A percentile compares a stretch with the other conserved stretches of the same genome.
phyloP scores from a whole-genome alignment of 2,113 vertebrate species.

The Pao palembangensis region DNA sequence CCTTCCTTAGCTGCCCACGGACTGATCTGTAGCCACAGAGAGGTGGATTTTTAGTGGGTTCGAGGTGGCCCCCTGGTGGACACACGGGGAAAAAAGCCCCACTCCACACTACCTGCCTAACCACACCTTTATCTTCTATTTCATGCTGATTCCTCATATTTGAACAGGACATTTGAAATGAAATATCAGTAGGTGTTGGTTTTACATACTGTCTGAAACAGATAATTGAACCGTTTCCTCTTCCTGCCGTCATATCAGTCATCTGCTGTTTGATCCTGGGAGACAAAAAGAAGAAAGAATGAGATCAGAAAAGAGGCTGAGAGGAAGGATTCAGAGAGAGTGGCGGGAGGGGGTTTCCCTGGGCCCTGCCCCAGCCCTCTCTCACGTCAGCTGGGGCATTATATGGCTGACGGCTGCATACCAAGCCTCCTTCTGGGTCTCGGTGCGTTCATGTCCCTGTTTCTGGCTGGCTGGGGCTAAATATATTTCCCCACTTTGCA shows the following conservation, averaged over 20 bases:
- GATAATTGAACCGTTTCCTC: neutral
- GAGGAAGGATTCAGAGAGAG: constrained; percentile 1
- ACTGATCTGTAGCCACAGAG: constrained; percentile 1
- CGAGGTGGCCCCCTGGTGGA: constrained; percentile 35
- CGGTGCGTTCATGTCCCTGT: constrained; percentile 66
- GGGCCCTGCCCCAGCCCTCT: constrained; percentile 49
- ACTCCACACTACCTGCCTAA: neutral
- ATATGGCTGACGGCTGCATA: constrained; percentile 77
- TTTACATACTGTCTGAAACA: neutral
- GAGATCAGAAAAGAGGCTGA: constrained; percentile 16
- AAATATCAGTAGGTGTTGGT: neutral
- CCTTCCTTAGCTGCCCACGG: constrained; percentile 5
- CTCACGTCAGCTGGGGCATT: constrained; percentile 62
- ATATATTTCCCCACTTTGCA: constrained; percentile 91
- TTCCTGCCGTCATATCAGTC: constrained; percentile 15
- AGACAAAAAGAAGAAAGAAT: constrained; percentile 18
- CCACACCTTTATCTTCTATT: constrained; percentile 2
- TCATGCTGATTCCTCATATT: neutral
- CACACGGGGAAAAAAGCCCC: constrained; percentile 13
- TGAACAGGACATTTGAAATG: neutral
- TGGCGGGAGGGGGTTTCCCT: constrained; percentile 52
- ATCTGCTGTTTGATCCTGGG: constrained; percentile 24
- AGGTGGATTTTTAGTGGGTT: constrained; percentile 17
- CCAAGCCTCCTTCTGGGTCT: constrained; percentile 72
- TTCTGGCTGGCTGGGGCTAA: constrained; percentile 80